Evolutionary conservation across 2,113 vertebrate species (phyloP), one percentile per base, ranked within the genome.

Genomic region (Percina caprodes): DNA sequence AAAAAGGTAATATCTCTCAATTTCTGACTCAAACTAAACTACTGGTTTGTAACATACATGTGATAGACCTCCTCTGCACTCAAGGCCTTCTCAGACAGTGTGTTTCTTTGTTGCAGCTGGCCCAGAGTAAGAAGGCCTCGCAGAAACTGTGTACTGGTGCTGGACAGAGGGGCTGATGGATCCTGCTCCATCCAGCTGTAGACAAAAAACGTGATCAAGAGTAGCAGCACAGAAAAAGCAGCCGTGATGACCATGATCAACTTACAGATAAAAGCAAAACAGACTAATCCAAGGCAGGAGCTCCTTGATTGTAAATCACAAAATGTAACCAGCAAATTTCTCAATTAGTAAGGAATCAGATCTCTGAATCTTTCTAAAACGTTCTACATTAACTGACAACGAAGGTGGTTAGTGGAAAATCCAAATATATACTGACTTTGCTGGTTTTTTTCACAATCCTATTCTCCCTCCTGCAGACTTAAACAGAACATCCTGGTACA

Each of bases 71-170:
- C 91, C 26, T 92, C 89, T 0, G 90, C 58, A 33, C 80, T 82
- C 79, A 93, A 94, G 48, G 73, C 66, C 65, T 83, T 86, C 18
- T 1, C 69, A 33, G 91, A 48, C 62, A 79, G 60, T 0, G 52
- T 79, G 56, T 76, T 73, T 61, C 48, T 89, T 74, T 86, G 84
- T 49, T 94, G 92, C 67, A 92, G 82, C 7, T 75, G 66, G 23
- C 92, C 93, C 48, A 95, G 88, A 30, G 86, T 89, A 62, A 94
- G 86, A 45, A 93, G 93, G 3, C 93, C 94, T 56, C 79, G 72
- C 35, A 94, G 86, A 75, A 95, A 93, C 75, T 93, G 91, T 30
- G 82, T 61, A 35, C 84, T 94, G 46, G 81, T 12, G 46, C 82
- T 80, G 26, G 87, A 94, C 56, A 94, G 75, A 33, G 82, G 81